Conservation (phyloP, 2,113 vertebrate species). For the Lepus europaeus region DNA sequence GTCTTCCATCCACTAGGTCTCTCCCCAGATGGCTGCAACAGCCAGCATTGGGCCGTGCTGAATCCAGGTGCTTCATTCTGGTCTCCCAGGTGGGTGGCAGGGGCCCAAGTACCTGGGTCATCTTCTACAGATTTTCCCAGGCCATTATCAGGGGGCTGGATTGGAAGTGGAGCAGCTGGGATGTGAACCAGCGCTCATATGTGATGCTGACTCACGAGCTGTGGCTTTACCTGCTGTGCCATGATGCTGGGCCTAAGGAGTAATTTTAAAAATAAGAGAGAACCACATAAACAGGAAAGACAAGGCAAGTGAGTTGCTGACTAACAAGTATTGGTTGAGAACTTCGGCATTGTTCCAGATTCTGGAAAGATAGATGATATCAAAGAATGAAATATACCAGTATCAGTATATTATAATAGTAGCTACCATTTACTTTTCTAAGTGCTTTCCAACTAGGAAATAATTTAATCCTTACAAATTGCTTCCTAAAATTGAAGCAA, state of each 20-base stretch:
- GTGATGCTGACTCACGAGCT: too few relatives aligned
- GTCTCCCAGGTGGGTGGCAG: too few relatives aligned
- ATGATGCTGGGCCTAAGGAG: background rate
- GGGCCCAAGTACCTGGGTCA: too few relatives aligned
- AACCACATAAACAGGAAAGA: background rate
- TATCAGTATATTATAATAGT: background rate
- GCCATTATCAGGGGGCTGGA: too few relatives aligned
- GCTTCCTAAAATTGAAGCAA: background rate
- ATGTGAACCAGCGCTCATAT: too few relatives aligned
- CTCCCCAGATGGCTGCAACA: too few relatives aligned
- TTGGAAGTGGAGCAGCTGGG: too few relatives aligned
- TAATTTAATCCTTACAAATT: background rate
- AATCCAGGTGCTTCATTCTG: too few relatives aligned
- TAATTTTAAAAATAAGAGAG: constrained; percentile 5
- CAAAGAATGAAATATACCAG: constrained; percentile 6
- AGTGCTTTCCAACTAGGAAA: background rate
- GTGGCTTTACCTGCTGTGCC: too few relatives aligned
- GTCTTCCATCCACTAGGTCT: too few relatives aligned
- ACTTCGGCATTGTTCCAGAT: background rate
- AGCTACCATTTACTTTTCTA: background rate
- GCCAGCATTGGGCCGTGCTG: too few relatives aligned
- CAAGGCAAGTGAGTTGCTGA: background rate
- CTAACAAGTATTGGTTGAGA: constrained; percentile 1
- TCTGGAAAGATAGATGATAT: background rate
- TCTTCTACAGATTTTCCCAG: too few relatives aligned